Base-by-base conservation (phyloP, 2,888 invertebrate species). In the Eupithecia exiguata region DNA sequence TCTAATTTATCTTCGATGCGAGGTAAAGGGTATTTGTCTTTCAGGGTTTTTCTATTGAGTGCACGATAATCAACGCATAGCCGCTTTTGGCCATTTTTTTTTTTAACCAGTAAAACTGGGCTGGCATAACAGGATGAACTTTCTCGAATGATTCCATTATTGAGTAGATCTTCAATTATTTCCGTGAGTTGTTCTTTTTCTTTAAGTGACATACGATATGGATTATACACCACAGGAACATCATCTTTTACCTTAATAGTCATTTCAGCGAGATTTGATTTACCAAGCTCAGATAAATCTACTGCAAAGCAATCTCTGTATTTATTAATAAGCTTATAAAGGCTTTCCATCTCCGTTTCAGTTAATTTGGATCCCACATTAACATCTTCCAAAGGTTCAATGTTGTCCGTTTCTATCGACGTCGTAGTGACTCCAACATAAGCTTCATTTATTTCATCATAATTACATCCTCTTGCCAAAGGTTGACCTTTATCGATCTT, bases 11-110 rank as follows among this genome's bases (percentile, higher is more conserved):
- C 69, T 9, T 69, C 61, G 3, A 69, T 61, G 5, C 69, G 38
- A 1, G 70, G 70, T 7, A 70, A 14, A 4, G 70, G 70, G 7
- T 70, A 70, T 12, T 70, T 35, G 9, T 70, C 70, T 6, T 30
- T 25, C 3, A 43, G 40, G 12, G 70, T 70, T 12, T 21, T 18
- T 5, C 63, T 10, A 7, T 70, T 70, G 5, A 70, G 21, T 18
- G 70, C 70, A 5, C 70, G 63, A 25, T 70, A 70, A 35, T 70
- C 70, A 7, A 70, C 40, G 14, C 70, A 70, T 2, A 70, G 35
- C n/a, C 63, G 25, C 40, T 63, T 63, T 36, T 70, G 43, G 0
- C 63, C 69, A 3, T 25, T 30, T n/a, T 69, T 69, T 18, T 69
- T 69, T 1, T 35, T 62, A 7, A 69, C 69, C 10, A 69, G 35